These are phyloP conservation scores for Danaus chrysippus DNA, from an alignment of 2,888 invertebrate species.

Conservation along the genomic window DNA sequence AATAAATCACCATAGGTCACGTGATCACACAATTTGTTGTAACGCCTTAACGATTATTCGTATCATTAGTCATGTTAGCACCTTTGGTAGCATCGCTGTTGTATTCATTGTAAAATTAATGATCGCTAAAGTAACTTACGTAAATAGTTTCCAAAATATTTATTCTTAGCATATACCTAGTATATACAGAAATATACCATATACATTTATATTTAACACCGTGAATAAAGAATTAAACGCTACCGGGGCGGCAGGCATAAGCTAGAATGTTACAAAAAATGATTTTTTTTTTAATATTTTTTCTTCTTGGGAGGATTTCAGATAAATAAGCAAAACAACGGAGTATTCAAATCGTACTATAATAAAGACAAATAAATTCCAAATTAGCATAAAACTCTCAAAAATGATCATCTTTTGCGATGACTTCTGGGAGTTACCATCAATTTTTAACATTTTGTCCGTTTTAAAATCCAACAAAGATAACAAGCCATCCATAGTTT, in stretches of 20 bases:
- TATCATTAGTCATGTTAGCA: constrained; percentile 75
- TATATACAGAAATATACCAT: no score
- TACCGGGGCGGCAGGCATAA: no score
- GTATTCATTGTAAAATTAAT: constrained; percentile 52
- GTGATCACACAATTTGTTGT: constrained; percentile 72
- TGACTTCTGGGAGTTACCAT: not conserved
- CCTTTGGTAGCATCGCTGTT: constrained; percentile 70
- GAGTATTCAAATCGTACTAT: constrained; percentile 42
- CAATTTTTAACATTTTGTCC: not conserved
- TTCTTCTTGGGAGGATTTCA: not conserved
- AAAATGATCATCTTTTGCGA: constrained; percentile 28
- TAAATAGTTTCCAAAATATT: constrained; percentile 24
- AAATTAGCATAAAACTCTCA: constrained; percentile 40
- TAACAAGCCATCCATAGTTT: constrained; percentile 77
- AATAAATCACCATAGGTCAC: constrained; percentile 67
- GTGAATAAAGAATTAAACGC: no score
- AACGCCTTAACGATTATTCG: constrained; percentile 66
- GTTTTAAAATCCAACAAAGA: constrained; percentile 34
- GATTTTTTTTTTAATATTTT: not conserved
- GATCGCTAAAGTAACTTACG: constrained; percentile 28
- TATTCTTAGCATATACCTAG: no score
- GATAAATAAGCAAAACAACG: constrained; percentile 18
- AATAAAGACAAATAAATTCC: constrained; percentile 47
- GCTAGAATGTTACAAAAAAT: not conserved
- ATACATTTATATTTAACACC: not conserved